Evolutionary conservation across 2,797 vertebrate genomes (phyloP).

Genomic region (Spea hammondii): DNA sequence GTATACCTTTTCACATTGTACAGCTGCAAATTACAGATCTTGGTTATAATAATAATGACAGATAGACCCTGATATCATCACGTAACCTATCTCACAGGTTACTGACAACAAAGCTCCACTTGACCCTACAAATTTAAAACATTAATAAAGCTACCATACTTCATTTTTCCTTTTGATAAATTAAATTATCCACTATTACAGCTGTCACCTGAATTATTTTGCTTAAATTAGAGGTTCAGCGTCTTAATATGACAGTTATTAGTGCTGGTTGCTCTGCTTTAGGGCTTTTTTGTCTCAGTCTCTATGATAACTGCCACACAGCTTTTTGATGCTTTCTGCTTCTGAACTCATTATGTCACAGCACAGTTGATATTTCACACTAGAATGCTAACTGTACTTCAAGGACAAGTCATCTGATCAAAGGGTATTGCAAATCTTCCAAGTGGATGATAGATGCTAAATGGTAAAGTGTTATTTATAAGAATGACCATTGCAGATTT

Average conservation of each 20-base stretch:
- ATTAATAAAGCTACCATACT: conserved; percentile 38
- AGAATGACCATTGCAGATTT: conserved; percentile 58
- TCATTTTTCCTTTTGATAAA: conserved; percentile 46
- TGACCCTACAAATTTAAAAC: conserved; percentile 30
- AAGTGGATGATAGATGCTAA: conserved; percentile 57
- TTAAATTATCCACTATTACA: conserved; percentile 48
- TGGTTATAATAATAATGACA: no score
- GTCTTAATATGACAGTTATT: conserved; percentile 36
- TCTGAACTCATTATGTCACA: conserved; percentile 60
- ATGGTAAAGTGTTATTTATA: conserved; percentile 58
- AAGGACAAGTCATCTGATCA: conserved; percentile 63
- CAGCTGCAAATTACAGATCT: no score
- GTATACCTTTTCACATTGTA: no score
- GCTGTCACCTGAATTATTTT: conserved; percentile 50
- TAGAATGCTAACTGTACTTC: conserved; percentile 60
- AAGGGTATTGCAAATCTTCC: conserved; percentile 63
- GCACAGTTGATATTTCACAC: conserved; percentile 57
- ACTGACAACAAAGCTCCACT: neutral
- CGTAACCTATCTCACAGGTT: no score
- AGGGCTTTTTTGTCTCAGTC: conserved; percentile 48
- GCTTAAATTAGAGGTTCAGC: conserved; percentile 38
- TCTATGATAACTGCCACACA: conserved; percentile 31
- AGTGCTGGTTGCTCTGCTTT: conserved; percentile 34
- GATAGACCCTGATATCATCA: no score
- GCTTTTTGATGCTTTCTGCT: conserved; percentile 51